Percentiles rank a stretch among this genome's conserved stretches.
These are phyloP conservation scores for Drosophila planitibia DNA, from an alignment of 2,888 invertebrate species.

Conservation along the genomic window DNA sequence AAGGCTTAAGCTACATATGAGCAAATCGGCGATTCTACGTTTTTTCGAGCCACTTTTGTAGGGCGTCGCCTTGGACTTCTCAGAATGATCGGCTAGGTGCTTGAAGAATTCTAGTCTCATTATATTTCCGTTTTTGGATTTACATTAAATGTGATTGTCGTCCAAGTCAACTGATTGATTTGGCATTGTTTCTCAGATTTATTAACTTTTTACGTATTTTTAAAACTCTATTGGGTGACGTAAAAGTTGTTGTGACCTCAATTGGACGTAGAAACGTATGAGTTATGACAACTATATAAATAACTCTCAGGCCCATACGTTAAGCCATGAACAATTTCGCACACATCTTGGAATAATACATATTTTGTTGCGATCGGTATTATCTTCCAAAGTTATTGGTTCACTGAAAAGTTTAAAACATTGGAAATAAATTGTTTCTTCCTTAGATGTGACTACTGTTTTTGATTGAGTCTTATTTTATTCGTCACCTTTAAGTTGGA, in stretches of 20 bases:
- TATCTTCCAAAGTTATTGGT: background rate
- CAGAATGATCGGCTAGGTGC: background rate
- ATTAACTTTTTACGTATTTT: too few species aligned
- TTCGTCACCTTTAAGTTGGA: background rate
- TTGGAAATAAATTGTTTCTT: background rate
- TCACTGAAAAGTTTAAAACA: background rate
- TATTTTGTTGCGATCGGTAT: background rate
- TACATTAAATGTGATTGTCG: background rate
- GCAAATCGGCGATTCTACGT: constrained; percentile 36
- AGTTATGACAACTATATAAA: background rate
- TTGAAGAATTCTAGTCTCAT: background rate
- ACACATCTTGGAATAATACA: background rate
- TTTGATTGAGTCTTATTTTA: background rate
- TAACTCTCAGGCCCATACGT: background rate
- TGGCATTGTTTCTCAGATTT: background rate
- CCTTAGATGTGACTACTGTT: background rate
- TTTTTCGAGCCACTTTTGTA: background rate
- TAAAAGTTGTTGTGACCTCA: background rate
- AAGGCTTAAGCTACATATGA: constrained; percentile 50
- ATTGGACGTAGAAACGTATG: background rate
- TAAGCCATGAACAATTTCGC: background rate
- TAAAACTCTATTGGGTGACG: background rate
- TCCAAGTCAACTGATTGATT: background rate
- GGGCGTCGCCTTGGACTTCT: background rate
- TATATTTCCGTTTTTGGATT: background rate